These are phyloP conservation scores for Drosophila busckii DNA, from an alignment of 1,140 invertebrate species.

Conservation along the genomic window DNA sequence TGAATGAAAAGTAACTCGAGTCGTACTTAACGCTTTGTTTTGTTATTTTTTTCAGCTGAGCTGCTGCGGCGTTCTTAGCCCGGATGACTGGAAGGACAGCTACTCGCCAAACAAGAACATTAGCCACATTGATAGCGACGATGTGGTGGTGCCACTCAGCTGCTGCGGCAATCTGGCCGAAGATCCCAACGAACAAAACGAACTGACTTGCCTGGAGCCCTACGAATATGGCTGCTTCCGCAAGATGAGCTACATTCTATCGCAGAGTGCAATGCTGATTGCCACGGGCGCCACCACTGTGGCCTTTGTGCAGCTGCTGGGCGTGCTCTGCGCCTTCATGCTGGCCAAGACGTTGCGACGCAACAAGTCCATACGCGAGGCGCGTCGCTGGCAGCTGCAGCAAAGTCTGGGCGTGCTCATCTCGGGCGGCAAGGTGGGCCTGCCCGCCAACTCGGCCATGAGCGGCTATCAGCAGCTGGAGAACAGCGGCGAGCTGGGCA, in stretches of 20 bases:
- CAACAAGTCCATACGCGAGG: conserved; percentile 86
- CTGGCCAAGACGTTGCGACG: conserved; percentile 89
- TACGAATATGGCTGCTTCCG: conserved; percentile 84
- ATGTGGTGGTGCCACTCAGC: conserved; percentile 80
- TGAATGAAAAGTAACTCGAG: too few species aligned
- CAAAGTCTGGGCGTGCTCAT: conserved; percentile 80
- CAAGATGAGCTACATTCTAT: conserved; percentile 84
- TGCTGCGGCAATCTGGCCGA: conserved; percentile 80
- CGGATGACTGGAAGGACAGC: conserved; percentile 83
- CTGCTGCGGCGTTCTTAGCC: conserved; percentile 86
- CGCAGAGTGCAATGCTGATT: conserved; percentile 86
- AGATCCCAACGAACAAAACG: conserved; percentile 31
- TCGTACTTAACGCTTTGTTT: too few species aligned
- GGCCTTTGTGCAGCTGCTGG: conserved; percentile 90
- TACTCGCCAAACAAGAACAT: conserved; percentile 41
- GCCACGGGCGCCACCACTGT: conserved; percentile 90
- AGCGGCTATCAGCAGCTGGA: conserved; percentile 74
- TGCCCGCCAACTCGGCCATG: conserved; percentile 60
- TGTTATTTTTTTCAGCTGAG: conserved; percentile 85
- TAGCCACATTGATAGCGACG: conserved; percentile 46
- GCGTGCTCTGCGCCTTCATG: conserved; percentile 91
- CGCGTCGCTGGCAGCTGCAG: conserved; percentile 84
- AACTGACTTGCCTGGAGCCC: conserved; percentile 46
- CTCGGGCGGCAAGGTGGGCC: conserved; percentile 66
- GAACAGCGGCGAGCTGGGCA: conserved; percentile 38